Evolutionary conservation across 2,797 vertebrate genomes (phyloP).

Genomic region (Sciaenops ocellatus): DNA sequence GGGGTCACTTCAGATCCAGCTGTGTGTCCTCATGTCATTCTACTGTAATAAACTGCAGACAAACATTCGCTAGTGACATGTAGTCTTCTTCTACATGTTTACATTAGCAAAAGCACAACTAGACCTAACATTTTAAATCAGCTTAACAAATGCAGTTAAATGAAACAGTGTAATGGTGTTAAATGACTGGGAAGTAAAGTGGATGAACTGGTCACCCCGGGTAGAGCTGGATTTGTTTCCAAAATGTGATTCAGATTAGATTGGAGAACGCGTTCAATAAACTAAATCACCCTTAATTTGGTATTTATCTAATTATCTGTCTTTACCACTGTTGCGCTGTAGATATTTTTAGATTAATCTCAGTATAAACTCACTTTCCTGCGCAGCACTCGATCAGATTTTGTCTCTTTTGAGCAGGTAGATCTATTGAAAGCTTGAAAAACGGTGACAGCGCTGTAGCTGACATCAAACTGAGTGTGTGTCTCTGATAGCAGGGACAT

Average conservation of each 20-base stretch:
- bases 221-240: background rate
- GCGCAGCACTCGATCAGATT: too few relatives aligned
- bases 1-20: background rate
- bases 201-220: slow-evolving; percentile 26
- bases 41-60: background rate
- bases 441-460: background rate
- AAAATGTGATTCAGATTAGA: slow-evolving; percentile 29
- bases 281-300: background rate
- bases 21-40: background rate
- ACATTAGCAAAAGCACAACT: background rate
- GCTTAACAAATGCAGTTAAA: background rate
- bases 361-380: too few relatives aligned
- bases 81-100: background rate
- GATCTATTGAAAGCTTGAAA: too few relatives aligned
- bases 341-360: background rate
- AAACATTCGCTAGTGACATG: background rate
- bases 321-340: background rate
- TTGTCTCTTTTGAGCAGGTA: too few relatives aligned
- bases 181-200: background rate
- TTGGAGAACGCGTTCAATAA: slow-evolving; percentile 1
- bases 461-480: background rate
- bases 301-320: background rate
- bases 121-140: background rate
- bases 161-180: background rate
- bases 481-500: background rate